Percentiles rank a stretch among this genome's conserved stretches.
Evolutionary conservation across 2,888 invertebrate species (phyloP).

Genomic region (Melanargia galathea): DNA sequence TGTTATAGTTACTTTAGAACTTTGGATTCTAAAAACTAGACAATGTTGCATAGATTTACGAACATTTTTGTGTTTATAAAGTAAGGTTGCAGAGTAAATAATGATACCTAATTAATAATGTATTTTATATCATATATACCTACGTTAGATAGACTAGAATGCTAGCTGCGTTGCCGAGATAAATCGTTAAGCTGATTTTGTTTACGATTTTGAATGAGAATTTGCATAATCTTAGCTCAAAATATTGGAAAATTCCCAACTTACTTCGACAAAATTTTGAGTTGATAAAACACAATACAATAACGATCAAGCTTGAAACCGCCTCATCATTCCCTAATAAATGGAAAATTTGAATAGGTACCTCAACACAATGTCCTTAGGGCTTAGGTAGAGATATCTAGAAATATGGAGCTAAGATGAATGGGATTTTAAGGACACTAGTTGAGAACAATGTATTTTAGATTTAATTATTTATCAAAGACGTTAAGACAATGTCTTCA

Average conservation of each 20-base stretch:
- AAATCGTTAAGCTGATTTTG: background rate
- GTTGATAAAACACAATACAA: background rate
- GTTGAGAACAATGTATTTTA: too few species aligned
- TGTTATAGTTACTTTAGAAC: too few species aligned
- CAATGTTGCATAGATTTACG: too few species aligned
- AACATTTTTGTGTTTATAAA: too few species aligned
- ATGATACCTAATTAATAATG: too few species aligned
- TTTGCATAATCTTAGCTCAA: slow-evolving; percentile 1
- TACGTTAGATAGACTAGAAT: background rate
- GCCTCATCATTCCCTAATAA: background rate
- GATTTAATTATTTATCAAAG: too few species aligned
- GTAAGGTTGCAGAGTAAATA: too few species aligned
- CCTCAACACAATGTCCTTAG: background rate
- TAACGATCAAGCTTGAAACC: background rate
- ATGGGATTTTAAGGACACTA: too few species aligned
- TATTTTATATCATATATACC: background rate
- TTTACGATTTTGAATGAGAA: background rate
- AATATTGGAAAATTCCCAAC: background rate
- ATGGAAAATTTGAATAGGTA: background rate
- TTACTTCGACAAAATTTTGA: background rate
- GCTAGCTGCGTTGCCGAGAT: background rate
- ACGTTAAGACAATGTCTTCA: too few species aligned
- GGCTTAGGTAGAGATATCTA: background rate
- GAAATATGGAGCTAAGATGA: too few species aligned
- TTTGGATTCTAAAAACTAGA: too few species aligned